phyloP scores from a whole-genome alignment of 2,113 vertebrate species.

The Lagopus leucura region DNA sequence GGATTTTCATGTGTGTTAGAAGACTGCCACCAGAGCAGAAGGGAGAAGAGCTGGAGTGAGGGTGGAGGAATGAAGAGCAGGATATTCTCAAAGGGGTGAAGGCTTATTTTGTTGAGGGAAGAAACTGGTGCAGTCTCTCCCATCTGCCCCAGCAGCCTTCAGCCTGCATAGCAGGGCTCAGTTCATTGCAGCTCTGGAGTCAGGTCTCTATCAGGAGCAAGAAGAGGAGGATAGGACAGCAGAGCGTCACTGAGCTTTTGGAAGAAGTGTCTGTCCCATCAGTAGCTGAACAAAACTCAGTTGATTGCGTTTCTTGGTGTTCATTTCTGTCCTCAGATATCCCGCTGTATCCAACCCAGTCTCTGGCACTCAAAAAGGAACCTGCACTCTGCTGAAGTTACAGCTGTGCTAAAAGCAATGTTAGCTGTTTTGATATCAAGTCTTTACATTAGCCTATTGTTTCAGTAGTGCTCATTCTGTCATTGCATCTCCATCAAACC shows the following conservation, averaged over 20 bases:
- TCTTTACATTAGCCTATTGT: neutral
- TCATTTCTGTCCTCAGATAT: neutral
- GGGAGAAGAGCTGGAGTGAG: neutral
- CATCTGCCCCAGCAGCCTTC: neutral
- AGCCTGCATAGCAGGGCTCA: neutral
- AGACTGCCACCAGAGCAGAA: neutral
- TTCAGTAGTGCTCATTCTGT: neutral
- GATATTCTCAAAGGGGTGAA: neutral
- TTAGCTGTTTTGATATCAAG: neutral
- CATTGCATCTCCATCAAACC: neutral
- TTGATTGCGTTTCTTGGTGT: neutral
- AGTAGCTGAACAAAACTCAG: neutral
- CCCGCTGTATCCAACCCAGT: rapidly evolving
- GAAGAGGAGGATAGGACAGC: neutral
- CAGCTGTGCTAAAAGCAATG: neutral
- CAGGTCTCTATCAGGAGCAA: neutral
- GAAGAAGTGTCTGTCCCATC: neutral
- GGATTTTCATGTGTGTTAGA: neutral
- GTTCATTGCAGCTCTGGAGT: neutral
- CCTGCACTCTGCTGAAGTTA: neutral
- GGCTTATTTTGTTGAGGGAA: neutral
- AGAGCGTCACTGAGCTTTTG: neutral
- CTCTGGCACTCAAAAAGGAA: neutral
- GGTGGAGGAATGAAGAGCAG: neutral
- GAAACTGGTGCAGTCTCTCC: neutral